A percentile compares a stretch with the other conserved stretches of the same genome.
These are phyloP conservation scores for Hippocampus abdominalis DNA, from an alignment of 2,113 vertebrate species.

Conservation along the genomic window DNA sequence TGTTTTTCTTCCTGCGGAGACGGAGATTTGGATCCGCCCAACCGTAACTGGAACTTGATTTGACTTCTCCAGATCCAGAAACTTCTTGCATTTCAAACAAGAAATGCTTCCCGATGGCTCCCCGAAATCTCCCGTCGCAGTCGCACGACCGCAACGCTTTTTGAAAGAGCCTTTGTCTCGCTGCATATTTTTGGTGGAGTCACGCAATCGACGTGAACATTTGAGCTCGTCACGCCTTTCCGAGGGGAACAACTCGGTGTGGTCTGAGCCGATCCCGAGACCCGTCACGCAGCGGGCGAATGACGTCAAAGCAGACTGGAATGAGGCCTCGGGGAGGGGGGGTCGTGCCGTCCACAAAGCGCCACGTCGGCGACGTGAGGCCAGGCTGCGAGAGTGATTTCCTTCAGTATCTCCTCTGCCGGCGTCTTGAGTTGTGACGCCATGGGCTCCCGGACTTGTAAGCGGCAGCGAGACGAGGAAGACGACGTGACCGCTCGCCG, in stretches of 20 bases:
- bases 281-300: not conserved
- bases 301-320: slow-evolving; percentile 7
- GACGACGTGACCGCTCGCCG: slow-evolving; percentile 23
- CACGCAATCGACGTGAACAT: slow-evolving; percentile 26
- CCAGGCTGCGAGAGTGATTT: slow-evolving; percentile 38
- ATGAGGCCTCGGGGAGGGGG: slow-evolving; percentile 20
- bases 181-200: not conserved
- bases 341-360: slow-evolving; percentile 22
- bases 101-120: not conserved
- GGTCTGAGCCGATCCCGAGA: not conserved
- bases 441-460: slow-evolving; percentile 60
- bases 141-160: not conserved
- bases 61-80: too few species aligned
- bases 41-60: too few species aligned
- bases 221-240: slow-evolving; percentile 21
- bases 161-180: not conserved
- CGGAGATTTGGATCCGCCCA: too few species aligned
- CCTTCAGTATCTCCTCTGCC: slow-evolving; percentile 40
- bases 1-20: too few species aligned
- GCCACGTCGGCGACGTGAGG: slow-evolving; percentile 14
- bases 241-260: not conserved
- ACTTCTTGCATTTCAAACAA: too few species aligned
- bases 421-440: slow-evolving; percentile 32
- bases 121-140: too few species aligned
- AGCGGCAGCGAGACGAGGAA: slow-evolving; percentile 35